Percentiles rank a stretch among this genome's conserved stretches.
These are phyloP conservation scores for Reticulitermes lucifugus DNA, from an alignment of 2,888 invertebrate species.

Conservation along the genomic window DNA sequence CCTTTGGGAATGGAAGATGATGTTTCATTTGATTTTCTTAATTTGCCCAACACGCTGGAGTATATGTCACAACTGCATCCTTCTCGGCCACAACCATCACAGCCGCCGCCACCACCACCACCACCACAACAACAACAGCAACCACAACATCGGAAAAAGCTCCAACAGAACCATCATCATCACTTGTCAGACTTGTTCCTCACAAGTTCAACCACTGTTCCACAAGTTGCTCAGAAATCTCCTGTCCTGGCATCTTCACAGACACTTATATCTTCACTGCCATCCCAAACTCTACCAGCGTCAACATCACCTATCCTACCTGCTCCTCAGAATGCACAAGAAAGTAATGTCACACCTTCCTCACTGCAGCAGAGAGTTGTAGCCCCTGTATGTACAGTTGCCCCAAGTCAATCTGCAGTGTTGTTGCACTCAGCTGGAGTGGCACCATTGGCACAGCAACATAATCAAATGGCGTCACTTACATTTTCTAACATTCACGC, in stretches of 20 bases:
- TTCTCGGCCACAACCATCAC: slow-evolving; percentile 54
- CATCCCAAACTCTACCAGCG: background rate
- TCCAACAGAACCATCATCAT: slow-evolving; percentile 22
- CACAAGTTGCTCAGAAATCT: slow-evolving; percentile 8
- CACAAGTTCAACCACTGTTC: background rate
- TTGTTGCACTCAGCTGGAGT: slow-evolving; percentile 10
- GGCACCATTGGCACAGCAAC: background rate
- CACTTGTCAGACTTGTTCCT: background rate
- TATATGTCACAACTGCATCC: slow-evolving; percentile 55
- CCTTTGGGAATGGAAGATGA: slow-evolving; percentile 64
- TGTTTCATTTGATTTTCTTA: slow-evolving; percentile 64
- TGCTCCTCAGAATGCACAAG: slow-evolving; percentile 1
- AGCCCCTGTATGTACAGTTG: background rate
- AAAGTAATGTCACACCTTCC: background rate
- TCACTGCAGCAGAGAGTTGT: slow-evolving; percentile 2
- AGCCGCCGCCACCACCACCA: slow-evolving; percentile 34
- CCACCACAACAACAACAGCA: slow-evolving; percentile 28
- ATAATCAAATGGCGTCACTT: background rate
- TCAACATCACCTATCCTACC: background rate
- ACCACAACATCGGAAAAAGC: slow-evolving; percentile 33
- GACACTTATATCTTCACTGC: background rate
- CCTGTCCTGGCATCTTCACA: slow-evolving; percentile 40
- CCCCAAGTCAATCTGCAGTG: background rate
- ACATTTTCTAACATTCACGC: slow-evolving; percentile 18
- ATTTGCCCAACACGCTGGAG: slow-evolving; percentile 58